Conservation (phyloP, 2,113 vertebrate species). For the Microtus pennsylvanicus region DNA sequence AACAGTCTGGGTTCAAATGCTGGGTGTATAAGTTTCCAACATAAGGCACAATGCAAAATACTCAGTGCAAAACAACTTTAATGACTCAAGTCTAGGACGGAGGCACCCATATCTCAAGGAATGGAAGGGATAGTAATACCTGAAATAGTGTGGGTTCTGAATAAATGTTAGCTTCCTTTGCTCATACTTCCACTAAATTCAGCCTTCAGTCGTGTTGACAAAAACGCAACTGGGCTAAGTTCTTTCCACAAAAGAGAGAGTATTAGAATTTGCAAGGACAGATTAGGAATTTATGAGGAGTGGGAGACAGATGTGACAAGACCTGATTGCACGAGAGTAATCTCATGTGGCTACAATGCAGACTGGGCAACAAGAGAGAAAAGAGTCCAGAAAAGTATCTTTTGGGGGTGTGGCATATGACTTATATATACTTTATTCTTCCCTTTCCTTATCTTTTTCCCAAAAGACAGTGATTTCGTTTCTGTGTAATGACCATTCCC, state of each 20-base stretch:
- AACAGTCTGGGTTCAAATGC: neutral
- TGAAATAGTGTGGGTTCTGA: neutral
- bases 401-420: neutral
- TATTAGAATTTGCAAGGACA: neutral
- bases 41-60: neutral
- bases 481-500: neutral
- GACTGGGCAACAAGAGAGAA: neutral
- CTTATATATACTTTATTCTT: neutral
- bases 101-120: neutral
- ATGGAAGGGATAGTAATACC: neutral
- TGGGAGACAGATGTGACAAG: neutral
- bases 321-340: neutral
- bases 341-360: neutral
- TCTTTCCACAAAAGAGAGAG: neutral
- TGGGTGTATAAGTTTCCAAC: neutral
- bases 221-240: neutral
- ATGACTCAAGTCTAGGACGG: neutral
- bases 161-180: neutral
- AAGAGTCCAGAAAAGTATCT: neutral
- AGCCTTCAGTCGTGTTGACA: neutral
- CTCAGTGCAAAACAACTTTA: neutral
- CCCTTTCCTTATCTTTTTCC: neutral
- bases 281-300: neutral
- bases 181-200: neutral
- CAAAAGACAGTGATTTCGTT: neutral